A percentile compares a stretch with the other conserved stretches of the same genome.
These are phyloP conservation scores for Lepidochrysops patricia DNA, from an alignment of 2,888 invertebrate species.

Conservation along the genomic window DNA sequence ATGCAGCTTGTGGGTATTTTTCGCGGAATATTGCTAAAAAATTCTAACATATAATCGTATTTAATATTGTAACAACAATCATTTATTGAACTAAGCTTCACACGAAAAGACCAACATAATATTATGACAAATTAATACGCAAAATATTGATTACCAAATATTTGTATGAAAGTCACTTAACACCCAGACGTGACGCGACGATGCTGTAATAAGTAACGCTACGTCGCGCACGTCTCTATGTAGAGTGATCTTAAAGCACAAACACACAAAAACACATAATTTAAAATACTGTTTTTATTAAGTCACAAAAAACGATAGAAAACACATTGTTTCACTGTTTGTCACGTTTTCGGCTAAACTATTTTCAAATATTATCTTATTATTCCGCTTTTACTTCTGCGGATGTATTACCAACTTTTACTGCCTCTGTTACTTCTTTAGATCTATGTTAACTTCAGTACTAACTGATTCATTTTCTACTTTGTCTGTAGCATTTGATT, in stretches of 20 bases:
- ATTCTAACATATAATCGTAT: too few species aligned
- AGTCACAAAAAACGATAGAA: slow-evolving; percentile 2
- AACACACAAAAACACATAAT: neutral
- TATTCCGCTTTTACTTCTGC: slow-evolving; percentile 1
- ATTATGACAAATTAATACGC: too few species aligned
- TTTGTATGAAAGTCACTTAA: neutral
- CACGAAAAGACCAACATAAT: too few species aligned
- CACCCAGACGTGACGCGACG: too few species aligned
- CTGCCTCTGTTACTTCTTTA: neutral
- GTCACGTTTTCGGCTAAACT: neutral
- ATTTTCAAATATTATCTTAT: neutral
- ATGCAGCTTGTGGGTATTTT: too few species aligned
- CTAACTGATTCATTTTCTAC: neutral
- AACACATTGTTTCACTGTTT: slow-evolving; percentile 1
- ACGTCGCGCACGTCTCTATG: too few species aligned
- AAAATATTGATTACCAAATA: neutral
- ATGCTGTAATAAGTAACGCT: too few species aligned
- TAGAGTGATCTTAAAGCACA: slow-evolving; percentile 4
- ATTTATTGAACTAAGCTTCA: too few species aligned
- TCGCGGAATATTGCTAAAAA: too few species aligned
- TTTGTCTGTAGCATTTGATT: too few species aligned
- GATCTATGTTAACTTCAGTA: too few species aligned
- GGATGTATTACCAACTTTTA: slow-evolving; percentile 8
- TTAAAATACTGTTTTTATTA: slow-evolving; percentile 6
- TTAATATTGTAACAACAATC: too few species aligned